phyloP scores from a whole-genome alignment of 2,888 invertebrate genomes.

The Polietes domitor region DNA sequence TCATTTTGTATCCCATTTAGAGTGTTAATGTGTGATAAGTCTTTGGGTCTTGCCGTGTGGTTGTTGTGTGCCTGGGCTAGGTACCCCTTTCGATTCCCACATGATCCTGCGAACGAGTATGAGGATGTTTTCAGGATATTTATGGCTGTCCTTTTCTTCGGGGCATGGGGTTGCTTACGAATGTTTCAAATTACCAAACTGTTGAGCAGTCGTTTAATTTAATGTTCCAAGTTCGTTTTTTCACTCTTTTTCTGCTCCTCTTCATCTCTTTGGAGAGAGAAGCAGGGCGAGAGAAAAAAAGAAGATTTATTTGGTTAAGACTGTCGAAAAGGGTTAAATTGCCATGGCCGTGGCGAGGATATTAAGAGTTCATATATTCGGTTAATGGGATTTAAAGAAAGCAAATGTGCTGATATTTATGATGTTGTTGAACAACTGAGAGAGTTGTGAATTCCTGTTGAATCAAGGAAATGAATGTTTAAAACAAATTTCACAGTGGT shows the following conservation, averaged over 20 bases:
- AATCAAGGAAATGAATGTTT: not conserved
- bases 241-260: conserved; percentile 29
- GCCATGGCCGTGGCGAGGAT: conserved; percentile 41
- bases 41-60: conserved; percentile 22
- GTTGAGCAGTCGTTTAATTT: conserved; percentile 79
- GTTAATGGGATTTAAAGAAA: conserved; percentile 59
- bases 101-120: not conserved
- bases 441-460: not conserved
- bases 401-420: conserved; percentile 58
- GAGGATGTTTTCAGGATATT: conserved; percentile 56
- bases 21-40: conserved; percentile 59
- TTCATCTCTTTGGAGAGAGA: not conserved
- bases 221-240: conserved; percentile 70
- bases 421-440: conserved; percentile 42
- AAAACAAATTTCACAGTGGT: conserved; percentile 17
- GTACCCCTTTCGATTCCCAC: conserved; percentile 47
- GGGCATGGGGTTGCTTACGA: conserved; percentile 73
- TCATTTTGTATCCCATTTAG: conserved; percentile 65
- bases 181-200: conserved; percentile 79
- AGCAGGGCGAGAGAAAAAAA: not conserved
- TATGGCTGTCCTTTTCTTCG: conserved; percentile 32
- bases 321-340: conserved; percentile 60
- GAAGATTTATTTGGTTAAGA: conserved; percentile 75
- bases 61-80: conserved; percentile 31
- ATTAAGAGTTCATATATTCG: conserved; percentile 64